phyloP scores from a whole-genome alignment of 2,113 vertebrate genomes.

The Oreochromis niloticus region DNA sequence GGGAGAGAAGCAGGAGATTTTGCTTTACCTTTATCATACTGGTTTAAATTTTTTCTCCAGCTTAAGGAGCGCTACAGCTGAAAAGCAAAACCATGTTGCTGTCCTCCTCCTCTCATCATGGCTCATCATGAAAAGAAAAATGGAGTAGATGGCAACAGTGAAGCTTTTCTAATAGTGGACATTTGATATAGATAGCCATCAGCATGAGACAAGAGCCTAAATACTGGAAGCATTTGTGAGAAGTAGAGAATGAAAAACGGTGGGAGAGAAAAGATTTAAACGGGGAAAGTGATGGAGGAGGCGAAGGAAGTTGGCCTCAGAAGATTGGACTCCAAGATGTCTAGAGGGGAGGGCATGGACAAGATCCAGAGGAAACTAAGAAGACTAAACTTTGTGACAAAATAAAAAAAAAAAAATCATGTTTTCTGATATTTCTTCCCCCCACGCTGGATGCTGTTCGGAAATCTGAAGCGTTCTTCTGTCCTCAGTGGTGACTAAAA shows the following conservation, averaged over 20 bases:
- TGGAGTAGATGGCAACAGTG: background rate
- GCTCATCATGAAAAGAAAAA: background rate
- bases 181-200: background rate
- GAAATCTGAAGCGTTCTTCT: background rate
- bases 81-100: background rate
- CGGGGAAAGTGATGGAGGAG: background rate
- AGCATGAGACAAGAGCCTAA: background rate
- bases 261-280: slow-evolving; percentile 13
- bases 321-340: background rate
- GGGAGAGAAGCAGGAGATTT: background rate
- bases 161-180: background rate
- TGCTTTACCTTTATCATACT: background rate
- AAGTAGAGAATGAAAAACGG: slow-evolving; percentile 15
- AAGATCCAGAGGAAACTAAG: background rate
- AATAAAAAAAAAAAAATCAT: background rate
- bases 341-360: background rate
- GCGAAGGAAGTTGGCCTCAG: background rate
- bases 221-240: background rate
- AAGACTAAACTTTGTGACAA: background rate
- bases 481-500: background rate
- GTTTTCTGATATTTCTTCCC: background rate
- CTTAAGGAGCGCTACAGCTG: background rate
- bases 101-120: background rate
- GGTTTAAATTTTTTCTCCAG: accelerated
- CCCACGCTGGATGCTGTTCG: background rate